Evolutionary conservation across 2,888 invertebrate species (phyloP).

Genomic region (Epirrhoe alternata): DNA sequence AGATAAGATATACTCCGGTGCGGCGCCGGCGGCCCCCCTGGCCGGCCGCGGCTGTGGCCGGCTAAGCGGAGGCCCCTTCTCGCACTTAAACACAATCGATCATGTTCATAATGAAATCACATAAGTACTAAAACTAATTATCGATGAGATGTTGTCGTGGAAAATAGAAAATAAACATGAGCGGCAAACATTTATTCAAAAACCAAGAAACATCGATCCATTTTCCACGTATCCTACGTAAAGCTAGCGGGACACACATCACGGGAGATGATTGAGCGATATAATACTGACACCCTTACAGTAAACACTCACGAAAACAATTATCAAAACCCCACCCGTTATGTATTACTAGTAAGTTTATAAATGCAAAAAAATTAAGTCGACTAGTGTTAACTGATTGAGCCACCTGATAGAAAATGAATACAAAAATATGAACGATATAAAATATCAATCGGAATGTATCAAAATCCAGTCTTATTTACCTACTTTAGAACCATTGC

Average conservation of each 20-base stretch:
- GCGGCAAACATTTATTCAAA: conserved; percentile 65
- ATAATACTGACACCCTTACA: conserved; percentile 41
- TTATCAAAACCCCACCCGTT: conserved; percentile 49
- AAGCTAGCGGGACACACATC: conserved; percentile 45
- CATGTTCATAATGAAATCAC: conserved; percentile 44
- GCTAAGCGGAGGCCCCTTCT: conserved; percentile 48
- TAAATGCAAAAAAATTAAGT: conserved; percentile 49
- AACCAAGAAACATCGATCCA: conserved; percentile 59
- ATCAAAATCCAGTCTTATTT: conserved; percentile 54
- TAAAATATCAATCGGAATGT: conserved; percentile 54
- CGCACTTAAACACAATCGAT: conserved; percentile 61
- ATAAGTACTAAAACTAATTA: conserved; percentile 24
- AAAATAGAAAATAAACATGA: conserved; percentile 74
- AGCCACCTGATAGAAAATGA: conserved; percentile 36
- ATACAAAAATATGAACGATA: conserved; percentile 59
- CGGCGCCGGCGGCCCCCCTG: conserved; percentile 14
- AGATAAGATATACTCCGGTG: conserved; percentile 35
- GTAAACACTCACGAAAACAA: conserved; percentile 35
- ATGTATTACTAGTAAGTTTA: conserved; percentile 48
- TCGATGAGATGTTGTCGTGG: conserved; percentile 55
- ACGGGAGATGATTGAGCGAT: conserved; percentile 41
- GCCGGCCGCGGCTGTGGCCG: conserved; percentile 16
- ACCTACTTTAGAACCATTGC: conserved; percentile 43
- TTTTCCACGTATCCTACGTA: conserved; percentile 65
- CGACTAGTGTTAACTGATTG: conserved; percentile 42